Percentiles rank a stretch among this genome's conserved stretches.
Conservation (phyloP, 2,113 vertebrate genomes). For the Neolamprologus longior region DNA sequence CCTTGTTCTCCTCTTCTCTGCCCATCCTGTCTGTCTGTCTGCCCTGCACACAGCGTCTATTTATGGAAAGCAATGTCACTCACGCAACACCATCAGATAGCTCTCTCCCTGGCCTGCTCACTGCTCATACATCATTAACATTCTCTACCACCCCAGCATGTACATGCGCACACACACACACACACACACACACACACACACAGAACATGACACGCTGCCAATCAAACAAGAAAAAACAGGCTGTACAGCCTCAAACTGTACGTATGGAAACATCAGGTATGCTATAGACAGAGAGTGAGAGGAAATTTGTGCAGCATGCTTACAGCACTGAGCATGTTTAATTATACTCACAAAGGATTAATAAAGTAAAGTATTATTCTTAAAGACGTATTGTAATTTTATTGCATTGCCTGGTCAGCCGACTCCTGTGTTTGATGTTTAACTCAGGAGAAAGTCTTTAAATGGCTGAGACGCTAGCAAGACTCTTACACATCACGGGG, state of each 20-base stretch:
- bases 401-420: background rate
- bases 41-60: slow-evolving; percentile 57
- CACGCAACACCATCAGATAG: slow-evolving; percentile 69
- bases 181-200: background rate
- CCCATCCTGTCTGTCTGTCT: slow-evolving; percentile 13
- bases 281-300: background rate
- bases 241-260: background rate
- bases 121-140: slow-evolving; percentile 71
- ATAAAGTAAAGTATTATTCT: background rate
- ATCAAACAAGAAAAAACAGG: slow-evolving; percentile 21
- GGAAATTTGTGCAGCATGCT: background rate
- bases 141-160: slow-evolving; percentile 36
- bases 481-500: background rate
- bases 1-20: background rate
- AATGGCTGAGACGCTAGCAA: background rate
- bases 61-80: slow-evolving; percentile 75
- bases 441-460: background rate
- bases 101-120: slow-evolving; percentile 59
- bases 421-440: background rate
- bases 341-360: background rate
- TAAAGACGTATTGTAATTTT: background rate
- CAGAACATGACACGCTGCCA: slow-evolving; percentile 8
- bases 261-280: background rate
- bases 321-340: background rate
- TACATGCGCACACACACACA: background rate